Base-by-base conservation (phyloP, 2,113 vertebrate genomes). In the Vicugna pacos region DNA sequence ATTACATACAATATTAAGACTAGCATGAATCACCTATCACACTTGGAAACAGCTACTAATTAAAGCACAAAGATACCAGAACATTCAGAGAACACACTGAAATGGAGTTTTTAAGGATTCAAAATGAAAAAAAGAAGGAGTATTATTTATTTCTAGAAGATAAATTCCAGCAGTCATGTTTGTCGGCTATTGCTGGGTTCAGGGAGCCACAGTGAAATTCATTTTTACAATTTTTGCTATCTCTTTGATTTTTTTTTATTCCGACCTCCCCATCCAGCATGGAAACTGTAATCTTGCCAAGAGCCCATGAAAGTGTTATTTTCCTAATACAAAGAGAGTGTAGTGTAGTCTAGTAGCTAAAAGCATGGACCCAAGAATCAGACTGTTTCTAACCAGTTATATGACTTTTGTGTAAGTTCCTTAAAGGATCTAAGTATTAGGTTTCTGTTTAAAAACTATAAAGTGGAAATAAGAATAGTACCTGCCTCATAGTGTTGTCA, bases 1-100 rank as follows among this genome's bases (percentile, higher is more conserved):
- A 97, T 98, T 98, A 98, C 93, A 97, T 97, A 97, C 96, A 98
- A 97, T 98, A 98, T 97, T 98, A 97, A 98, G 97, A 98, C 97
- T 97, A 96, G 96, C 95, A 95, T 97, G 98, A 98, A 97, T 98
- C 98, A 98, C 97, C 97, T 97, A 98, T 97, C 98, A 95, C 84
- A 97, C 80, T 96, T 98, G 92, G 92, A 97, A 98, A 97, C 96
- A 97, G 97, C 93, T 97, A 96, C 96, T 98, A 98, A 98, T 98
- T 98, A 98, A 97, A 97, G 95, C 93, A 92, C 60, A 94, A 89
- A 96, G 95, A 97, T 92, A 93, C 80, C 64, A 85, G 95, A 96
- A 94, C 60, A 82, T 94, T 95, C 94, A 91, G 93, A 95, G 77
- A 83, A 95, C 64, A 94, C 92, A 94, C 4, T 95, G 69, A 93